Base-by-base conservation (phyloP, 2,797 vertebrate genomes). In the Fratercula arctica region DNA sequence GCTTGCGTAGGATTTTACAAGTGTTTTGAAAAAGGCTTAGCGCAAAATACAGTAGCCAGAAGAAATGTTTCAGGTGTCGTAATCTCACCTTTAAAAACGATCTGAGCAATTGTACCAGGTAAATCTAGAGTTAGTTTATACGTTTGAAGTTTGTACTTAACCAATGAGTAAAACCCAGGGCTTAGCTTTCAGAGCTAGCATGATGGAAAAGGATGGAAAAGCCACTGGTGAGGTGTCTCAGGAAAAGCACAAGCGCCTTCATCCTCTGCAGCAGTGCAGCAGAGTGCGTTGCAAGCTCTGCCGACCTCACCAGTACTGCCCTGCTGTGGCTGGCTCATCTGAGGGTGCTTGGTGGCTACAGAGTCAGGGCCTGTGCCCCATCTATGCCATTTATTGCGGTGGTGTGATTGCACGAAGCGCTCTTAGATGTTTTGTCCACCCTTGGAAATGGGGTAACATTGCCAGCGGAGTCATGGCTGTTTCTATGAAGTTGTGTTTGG, bases 341-440 rank as follows among this genome's bases (percentile, higher is more conserved):
- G 9, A 4, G 21, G n/a, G 23, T 11, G 14, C 9, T 6, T 28
- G 46, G 18, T 25, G 33, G 18, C 56, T 56, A 18, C 45, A 24
- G 59, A 14, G 31, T 24, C 14, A 6, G 1, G 13, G 15, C 29
- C 8, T 85, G 7, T 76, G 59, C 46, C 39, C n/a, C 25, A 3
- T 61, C 60, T 23, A 0, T 43, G 60, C 21, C 17, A 1, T 50
- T 63, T 51, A 1, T 21, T 23, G 1, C 0, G 1, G 25, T 50
- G 85, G 3, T 53, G 41, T 10, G 23, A 12, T 33, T 41, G 53
- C 66, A 16, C 1, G 0, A 43, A 78, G 35, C 0, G 1, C 45
- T 88, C 21, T 51, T 48, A n/a, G n/a, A 5, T 75, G n/a, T 33
- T 35, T 21, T 78, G 41, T n/a, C 57, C 28, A 11, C n/a, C 48